These are phyloP conservation scores for Phocides pigmalion DNA, from an alignment of 1,140 invertebrate genomes.

Conservation along the genomic window DNA sequence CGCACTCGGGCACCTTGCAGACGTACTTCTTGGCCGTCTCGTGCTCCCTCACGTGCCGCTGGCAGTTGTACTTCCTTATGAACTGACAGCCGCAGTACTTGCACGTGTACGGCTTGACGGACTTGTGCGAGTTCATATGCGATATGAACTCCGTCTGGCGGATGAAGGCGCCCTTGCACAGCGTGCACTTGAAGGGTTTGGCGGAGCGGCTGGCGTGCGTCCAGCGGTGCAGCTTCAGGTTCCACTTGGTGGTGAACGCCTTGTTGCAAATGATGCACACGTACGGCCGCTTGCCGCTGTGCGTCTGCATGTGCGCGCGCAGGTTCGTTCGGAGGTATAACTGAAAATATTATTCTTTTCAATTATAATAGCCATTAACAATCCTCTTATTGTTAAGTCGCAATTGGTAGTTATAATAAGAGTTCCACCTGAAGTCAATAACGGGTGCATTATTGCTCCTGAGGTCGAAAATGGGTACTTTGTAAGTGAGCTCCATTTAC, in stretches of 20 bases:
- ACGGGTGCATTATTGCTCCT: too few species aligned
- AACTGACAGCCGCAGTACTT: slow-evolving; percentile 97
- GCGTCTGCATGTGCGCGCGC: slow-evolving; percentile 91
- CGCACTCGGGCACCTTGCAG: slow-evolving; percentile 91
- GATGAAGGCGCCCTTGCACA: slow-evolving; percentile 93
- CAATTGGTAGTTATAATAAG: too few species aligned
- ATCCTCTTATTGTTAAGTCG: too few species aligned
- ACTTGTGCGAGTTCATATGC: slow-evolving; percentile 93
- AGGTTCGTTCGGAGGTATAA: slow-evolving; percentile 91
- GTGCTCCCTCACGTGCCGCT: slow-evolving; percentile 95
- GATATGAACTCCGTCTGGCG: slow-evolving; percentile 91
- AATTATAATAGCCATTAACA: too few species aligned
- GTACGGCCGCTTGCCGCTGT: slow-evolving; percentile 89
- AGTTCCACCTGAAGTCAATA: too few species aligned
- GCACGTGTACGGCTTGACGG: slow-evolving; percentile 93
- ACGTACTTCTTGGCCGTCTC: slow-evolving; percentile 94
- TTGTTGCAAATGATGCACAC: slow-evolving; percentile 93
- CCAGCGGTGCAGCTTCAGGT: slow-evolving; percentile 94
- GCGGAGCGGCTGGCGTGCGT: slow-evolving; percentile 92
- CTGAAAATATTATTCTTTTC: too few species aligned
- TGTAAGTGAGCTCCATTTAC: too few species aligned
- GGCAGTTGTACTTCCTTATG: slow-evolving; percentile 95
- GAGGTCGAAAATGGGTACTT: too few species aligned
- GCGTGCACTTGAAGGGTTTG: slow-evolving; percentile 93
- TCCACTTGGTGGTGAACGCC: slow-evolving; percentile 94